Conservation (phyloP, 1,140 invertebrate genomes). For the Plectus sambesii region DNA sequence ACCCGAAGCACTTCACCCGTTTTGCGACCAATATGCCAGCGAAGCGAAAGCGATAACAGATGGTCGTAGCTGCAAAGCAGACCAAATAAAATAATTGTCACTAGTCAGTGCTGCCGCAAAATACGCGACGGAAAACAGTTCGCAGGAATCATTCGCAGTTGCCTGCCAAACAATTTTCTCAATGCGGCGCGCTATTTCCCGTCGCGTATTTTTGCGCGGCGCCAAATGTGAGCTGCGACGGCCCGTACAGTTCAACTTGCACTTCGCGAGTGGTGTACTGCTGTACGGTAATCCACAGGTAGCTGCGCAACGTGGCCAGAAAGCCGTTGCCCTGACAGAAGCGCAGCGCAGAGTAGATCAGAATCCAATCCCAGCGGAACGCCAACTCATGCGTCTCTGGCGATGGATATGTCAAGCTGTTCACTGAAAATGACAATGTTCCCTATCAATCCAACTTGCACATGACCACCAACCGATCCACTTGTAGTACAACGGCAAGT, state of each 20-base stretch:
- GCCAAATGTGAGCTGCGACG: conserved; percentile 16
- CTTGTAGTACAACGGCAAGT: conserved; percentile 84
- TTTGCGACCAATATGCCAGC: conserved; percentile 80
- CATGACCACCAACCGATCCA: conserved; percentile 56
- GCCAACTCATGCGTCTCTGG: conserved; percentile 36
- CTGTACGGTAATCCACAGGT: conserved; percentile 85
- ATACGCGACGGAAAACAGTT: no score
- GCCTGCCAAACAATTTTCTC: neutral
- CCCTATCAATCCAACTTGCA: conserved; percentile 9
- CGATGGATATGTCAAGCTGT: conserved; percentile 55
- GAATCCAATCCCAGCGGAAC: conserved; percentile 75
- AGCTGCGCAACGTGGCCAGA: conserved; percentile 75
- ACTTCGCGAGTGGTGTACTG: conserved; percentile 86
- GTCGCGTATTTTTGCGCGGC: no score
- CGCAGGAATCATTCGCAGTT: no score
- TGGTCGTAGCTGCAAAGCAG: conserved; percentile 17
- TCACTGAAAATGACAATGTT: conserved; percentile 54
- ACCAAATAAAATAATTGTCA: neutral
- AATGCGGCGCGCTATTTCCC: no score
- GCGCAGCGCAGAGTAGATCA: conserved; percentile 72
- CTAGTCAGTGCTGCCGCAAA: neutral
- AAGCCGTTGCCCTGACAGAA: conserved; percentile 79
- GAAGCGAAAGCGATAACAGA: conserved; percentile 47
- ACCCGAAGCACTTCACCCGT: conserved; percentile 85
- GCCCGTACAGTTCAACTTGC: conserved; percentile 53